These are phyloP conservation scores for Rhogogaster chlorosoma DNA, from an alignment of 2,888 invertebrate genomes.

Conservation along the genomic window DNA sequence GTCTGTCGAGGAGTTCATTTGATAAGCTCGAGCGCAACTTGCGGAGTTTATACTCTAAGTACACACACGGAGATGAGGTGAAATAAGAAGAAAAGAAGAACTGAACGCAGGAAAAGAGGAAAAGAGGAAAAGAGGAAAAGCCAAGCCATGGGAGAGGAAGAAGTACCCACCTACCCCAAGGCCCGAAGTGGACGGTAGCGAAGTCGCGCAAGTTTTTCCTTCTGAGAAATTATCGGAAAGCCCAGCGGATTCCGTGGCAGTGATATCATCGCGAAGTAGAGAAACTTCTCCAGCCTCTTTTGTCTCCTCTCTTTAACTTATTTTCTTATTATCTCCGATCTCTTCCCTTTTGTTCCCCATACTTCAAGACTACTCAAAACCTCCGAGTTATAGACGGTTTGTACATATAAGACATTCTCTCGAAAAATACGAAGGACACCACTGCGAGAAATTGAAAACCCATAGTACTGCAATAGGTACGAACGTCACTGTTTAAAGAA, in stretches of 20 bases:
- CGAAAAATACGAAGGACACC: background rate
- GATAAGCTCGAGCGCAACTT: constrained; percentile 20
- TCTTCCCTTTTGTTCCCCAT: background rate
- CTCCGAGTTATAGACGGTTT: background rate
- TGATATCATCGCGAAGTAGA: constrained; percentile 27
- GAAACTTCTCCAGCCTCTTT: constrained; percentile 28
- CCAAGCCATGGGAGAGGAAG: background rate
- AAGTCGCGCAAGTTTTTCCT: constrained; percentile 44
- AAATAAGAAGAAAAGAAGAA: background rate
- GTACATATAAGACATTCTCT: background rate
- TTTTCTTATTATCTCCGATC: constrained; percentile 1
- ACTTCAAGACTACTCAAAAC: background rate
- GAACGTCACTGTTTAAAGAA: background rate
- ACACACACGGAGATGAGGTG: background rate
- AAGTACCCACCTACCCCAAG: background rate
- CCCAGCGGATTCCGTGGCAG: constrained; percentile 10
- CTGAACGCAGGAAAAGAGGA: background rate
- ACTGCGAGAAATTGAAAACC: background rate
- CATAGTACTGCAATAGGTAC: background rate
- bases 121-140: background rate
- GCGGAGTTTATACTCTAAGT: background rate
- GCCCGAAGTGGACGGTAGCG: constrained; percentile 6
- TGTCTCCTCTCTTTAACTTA: background rate
- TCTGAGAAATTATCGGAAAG: constrained; percentile 48
- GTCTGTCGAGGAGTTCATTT: constrained; percentile 25